Evolutionary conservation across 2,888 invertebrate species (phyloP).

Genomic region (Athalia circularis): DNA sequence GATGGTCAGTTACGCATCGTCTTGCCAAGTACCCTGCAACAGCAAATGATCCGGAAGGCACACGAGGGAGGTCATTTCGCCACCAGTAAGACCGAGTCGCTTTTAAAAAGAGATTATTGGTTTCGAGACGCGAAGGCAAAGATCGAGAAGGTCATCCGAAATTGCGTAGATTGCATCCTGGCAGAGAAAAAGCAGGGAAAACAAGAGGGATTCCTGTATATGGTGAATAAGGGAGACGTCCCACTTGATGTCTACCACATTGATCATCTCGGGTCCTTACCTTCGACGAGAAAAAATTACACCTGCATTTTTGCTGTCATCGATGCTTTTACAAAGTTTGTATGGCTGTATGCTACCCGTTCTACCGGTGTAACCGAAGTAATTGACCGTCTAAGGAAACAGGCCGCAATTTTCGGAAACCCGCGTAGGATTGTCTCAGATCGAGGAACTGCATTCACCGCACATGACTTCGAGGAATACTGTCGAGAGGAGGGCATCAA

Average conservation of each 20-base stretch:
- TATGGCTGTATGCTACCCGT: slow-evolving; percentile 63
- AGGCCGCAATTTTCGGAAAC: slow-evolving; percentile 55
- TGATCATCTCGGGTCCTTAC: slow-evolving; percentile 65
- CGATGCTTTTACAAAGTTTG: slow-evolving; percentile 64
- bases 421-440: slow-evolving; percentile 56
- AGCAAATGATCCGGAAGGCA: too few species aligned
- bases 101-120: too few species aligned
- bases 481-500: slow-evolving; percentile 64
- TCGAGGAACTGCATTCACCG: slow-evolving; percentile 55
- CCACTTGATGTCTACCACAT: slow-evolving; percentile 63
- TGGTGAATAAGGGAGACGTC: slow-evolving; percentile 59
- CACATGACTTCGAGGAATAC: slow-evolving; percentile 55
- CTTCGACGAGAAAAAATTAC: slow-evolving; percentile 60
- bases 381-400: slow-evolving; percentile 53
- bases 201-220: slow-evolving; percentile 59
- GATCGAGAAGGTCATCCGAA: slow-evolving; percentile 49
- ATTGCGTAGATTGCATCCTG: slow-evolving; percentile 60
- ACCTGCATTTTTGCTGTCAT: slow-evolving; percentile 61
- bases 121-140: too few species aligned
- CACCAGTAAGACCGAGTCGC: too few species aligned
- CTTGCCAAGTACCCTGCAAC: too few species aligned
- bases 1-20: too few species aligned
- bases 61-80: too few species aligned
- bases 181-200: slow-evolving; percentile 59
- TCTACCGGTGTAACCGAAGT: slow-evolving; percentile 58